These are phyloP conservation scores for Aphelenchoides bicaudatus DNA, from an alignment of 2,888 invertebrate genomes.

Conservation along the genomic window DNA sequence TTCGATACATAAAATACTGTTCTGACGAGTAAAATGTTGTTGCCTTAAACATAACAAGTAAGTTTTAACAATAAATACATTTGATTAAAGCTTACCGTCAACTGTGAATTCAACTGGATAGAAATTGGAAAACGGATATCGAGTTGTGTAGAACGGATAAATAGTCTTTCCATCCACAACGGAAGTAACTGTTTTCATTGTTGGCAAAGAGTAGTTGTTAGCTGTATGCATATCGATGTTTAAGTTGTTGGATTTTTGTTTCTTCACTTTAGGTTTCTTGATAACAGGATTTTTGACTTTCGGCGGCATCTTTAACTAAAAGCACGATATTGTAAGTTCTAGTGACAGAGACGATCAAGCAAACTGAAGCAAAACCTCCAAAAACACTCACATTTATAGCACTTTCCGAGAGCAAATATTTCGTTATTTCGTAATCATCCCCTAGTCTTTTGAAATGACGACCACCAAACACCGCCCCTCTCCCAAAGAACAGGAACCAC, in stretches of 20 bases:
- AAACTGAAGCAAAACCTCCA: too few species aligned
- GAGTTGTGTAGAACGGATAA: conserved; percentile 3
- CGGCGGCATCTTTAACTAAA: neutral
- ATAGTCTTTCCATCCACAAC: conserved; percentile 2
- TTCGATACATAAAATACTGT: conserved; percentile 17
- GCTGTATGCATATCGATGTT: conserved; percentile 2
- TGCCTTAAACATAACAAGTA: too few species aligned
- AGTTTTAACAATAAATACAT: neutral
- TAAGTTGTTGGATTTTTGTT: neutral
- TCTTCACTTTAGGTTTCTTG: conserved; percentile 1
- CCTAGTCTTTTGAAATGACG: too few species aligned
- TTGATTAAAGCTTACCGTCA: neutral
- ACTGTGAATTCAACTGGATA: conserved; percentile 1
- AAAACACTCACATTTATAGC: too few species aligned
- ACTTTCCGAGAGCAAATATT: too few species aligned
- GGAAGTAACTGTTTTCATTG: neutral
- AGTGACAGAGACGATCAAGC: neutral
- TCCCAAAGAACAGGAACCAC: too few species aligned
- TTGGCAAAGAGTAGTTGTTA: neutral
- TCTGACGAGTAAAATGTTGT: conserved; percentile 21
- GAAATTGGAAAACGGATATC: conserved; percentile 6
- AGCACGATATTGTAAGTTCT: neutral
- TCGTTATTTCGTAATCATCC: too few species aligned
- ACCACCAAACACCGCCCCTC: too few species aligned
- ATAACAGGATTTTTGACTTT: neutral